Percentiles rank a stretch among this genome's conserved stretches.
Evolutionary conservation across 2,888 invertebrate species (phyloP).

Genomic region (Meiosimyza platycephala): DNA sequence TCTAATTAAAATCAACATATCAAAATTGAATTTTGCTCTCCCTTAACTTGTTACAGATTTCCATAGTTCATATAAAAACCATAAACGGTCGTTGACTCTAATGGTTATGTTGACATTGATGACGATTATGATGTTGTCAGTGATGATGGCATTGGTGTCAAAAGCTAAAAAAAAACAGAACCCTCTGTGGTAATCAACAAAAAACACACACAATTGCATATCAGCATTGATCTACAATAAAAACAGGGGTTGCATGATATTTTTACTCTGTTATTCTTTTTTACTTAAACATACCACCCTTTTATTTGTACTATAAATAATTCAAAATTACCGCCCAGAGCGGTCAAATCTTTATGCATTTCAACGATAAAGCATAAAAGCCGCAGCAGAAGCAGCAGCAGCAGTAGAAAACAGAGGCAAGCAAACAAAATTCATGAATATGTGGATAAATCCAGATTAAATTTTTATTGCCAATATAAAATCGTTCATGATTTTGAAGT

Average conservation of each 20-base stretch:
- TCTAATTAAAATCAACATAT: no score
- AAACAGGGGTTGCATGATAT: neutral
- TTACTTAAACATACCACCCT: neutral
- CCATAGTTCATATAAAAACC: no score
- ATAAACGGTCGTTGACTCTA: constrained; percentile 3
- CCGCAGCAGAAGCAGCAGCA: neutral
- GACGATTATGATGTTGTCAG: constrained; percentile 3
- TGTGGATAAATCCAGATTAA: constrained; percentile 53
- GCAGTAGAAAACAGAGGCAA: constrained; percentile 13
- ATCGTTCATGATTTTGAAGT: constrained; percentile 25
- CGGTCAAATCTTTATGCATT: constrained; percentile 39
- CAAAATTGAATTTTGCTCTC: neutral
- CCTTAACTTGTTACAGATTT: no score
- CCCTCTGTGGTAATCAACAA: neutral
- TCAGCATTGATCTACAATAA: neutral
- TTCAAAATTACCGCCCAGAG: neutral
- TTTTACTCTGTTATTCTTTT: no score
- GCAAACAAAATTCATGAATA: constrained; percentile 14
- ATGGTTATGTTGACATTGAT: constrained; percentile 12
- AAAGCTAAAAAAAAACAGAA: neutral
- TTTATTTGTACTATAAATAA: neutral
- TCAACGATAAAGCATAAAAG: constrained; percentile 36
- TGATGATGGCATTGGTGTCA: neutral
- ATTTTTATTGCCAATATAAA: constrained; percentile 58
- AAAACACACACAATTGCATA: neutral